Conservation (phyloP, 2,888 invertebrate species). For the Megamerina dolium region DNA sequence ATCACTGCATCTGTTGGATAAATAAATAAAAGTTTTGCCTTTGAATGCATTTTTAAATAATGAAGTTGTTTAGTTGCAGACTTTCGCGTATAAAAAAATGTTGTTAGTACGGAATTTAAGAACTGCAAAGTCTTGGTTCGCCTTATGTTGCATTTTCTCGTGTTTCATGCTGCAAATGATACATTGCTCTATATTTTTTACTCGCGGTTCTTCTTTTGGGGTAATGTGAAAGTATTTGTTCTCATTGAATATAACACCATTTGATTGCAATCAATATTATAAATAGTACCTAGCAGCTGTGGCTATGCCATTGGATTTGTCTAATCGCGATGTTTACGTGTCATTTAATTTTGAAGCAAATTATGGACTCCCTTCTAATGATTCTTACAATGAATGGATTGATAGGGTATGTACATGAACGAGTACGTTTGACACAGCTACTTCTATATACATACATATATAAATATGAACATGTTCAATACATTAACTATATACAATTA, state of each 20-base stretch:
- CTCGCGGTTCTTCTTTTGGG: conserved; percentile 34
- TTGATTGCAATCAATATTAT: neutral
- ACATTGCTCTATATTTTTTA: conserved; percentile 29
- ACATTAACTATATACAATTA: neutral
- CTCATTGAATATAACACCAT: neutral
- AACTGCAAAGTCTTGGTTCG: neutral
- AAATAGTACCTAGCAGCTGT: conserved; percentile 62
- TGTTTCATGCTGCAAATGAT: too few relatives aligned
- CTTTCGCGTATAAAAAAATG: conserved; percentile 7
- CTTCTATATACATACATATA: neutral
- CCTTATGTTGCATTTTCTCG: too few relatives aligned
- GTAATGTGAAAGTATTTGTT: too few relatives aligned
- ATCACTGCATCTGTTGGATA: too few relatives aligned
- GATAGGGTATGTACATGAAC: conserved; percentile 51
- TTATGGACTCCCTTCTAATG: conserved; percentile 57
- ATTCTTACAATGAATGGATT: conserved; percentile 54
- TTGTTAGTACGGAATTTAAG: neutral
- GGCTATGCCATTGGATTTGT: conserved; percentile 63
- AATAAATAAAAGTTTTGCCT: too few relatives aligned
- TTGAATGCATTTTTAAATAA: too few relatives aligned
- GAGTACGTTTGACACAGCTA: neutral
- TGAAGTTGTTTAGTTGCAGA: too few relatives aligned
- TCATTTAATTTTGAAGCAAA: conserved; percentile 70
- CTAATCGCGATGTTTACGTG: conserved; percentile 63
- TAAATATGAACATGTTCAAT: neutral